Base-by-base conservation (phyloP, 1,140 invertebrate species). In the Cotesia typhae region DNA sequence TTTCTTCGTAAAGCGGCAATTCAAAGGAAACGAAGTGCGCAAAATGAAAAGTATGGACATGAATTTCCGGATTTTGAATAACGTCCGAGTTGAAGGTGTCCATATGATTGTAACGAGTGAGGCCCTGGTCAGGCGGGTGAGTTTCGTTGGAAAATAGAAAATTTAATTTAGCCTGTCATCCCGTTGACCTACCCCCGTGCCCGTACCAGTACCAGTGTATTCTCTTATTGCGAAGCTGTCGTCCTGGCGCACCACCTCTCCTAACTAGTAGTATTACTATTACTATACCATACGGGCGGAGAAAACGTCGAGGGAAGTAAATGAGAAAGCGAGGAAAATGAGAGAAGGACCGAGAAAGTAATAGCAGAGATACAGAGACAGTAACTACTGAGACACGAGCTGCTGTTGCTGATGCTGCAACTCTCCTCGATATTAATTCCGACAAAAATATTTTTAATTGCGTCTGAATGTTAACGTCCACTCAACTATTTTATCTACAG, bases 161-260 rank as follows among this genome's bases (percentile, higher is more conserved):
- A 84, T 84, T 79, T 79, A 80, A 81, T 83, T 81, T 81, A 77
- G 65, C 77, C 74, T 74, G 74, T 78, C 75, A 78, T 65, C 69
- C 73, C 71, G 71, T 60, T 66, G 69, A 59, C 14, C 68, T 28
- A 65, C 41, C 41, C 60, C 65, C 67, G 71, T 3, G 3, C 28
- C 28, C 28, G 28, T 28, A 28, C 28, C 28, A 28, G 28, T 28
- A 28, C 28, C 28, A 28, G 74, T 73, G 75, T 75, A 74, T 72
- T 75, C 74, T 63, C 67, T 71, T 78, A 76, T 78, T 78, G 75
- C 74, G 69, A 74, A 72, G 75, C 74, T 75, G 75, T 76, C 71
- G 41, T 47, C 41, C 41, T 10, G 41, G 6, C 41, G 6, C 10
- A 9, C 41, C 41, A 47, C 41, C 41, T 47, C 41, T 28, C 3